Conservation (phyloP, 64 coral and sea anemone genomes). For the Astreopora myriophthalma region DNA sequence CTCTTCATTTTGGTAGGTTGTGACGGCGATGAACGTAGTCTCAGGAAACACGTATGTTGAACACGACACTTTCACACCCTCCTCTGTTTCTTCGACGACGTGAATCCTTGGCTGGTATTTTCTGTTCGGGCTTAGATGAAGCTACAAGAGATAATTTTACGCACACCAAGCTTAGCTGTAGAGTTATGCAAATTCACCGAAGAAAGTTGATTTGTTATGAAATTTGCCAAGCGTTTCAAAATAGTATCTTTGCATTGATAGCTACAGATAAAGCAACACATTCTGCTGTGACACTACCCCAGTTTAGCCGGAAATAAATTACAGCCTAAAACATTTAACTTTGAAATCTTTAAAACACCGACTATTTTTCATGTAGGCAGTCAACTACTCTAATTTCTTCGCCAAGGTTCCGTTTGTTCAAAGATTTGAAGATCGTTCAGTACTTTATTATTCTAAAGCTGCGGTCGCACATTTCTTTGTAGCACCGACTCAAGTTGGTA, state of each 20-base stretch:
- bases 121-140: constrained; percentile 91
- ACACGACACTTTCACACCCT: constrained; percentile 84
- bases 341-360: no score
- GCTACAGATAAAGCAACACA: no score
- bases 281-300: no score
- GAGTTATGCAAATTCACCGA: background rate
- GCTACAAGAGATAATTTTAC: background rate
- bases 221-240: no score
- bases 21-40: constrained; percentile 93
- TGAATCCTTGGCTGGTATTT: constrained; percentile 93
- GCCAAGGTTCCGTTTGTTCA: no score
- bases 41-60: constrained; percentile 89
- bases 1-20: constrained; percentile 95
- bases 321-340: no score
- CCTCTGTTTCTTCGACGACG: constrained; percentile 85
- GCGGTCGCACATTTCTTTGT: background rate
- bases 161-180: background rate
- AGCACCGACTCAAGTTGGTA: background rate
- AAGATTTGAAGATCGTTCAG: no score
- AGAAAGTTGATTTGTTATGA: background rate
- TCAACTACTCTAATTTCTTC: no score
- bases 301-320: no score
- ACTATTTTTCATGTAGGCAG: no score
- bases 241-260: no score
- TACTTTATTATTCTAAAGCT: background rate